Evolutionary conservation across 2,888 invertebrate species (phyloP).

Genomic region (Thymelicus lineola): DNA sequence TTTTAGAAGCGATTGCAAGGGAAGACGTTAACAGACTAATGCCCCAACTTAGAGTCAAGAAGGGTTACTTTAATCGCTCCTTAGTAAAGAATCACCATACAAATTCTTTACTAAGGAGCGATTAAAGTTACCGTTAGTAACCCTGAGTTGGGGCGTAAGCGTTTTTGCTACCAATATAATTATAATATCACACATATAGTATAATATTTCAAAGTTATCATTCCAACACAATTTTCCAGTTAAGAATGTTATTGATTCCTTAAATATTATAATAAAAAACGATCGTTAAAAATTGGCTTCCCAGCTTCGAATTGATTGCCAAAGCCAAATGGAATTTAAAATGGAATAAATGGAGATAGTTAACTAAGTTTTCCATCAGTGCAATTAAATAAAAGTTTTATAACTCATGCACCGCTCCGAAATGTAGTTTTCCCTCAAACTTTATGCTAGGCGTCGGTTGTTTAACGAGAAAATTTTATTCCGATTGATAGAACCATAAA

Average conservation of each 20-base stretch:
- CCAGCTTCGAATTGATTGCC: constrained; percentile 1
- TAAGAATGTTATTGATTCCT: neutral
- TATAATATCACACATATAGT: no score
- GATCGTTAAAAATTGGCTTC: constrained; percentile 20
- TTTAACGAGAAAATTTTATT: constrained; percentile 36
- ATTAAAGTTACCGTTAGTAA: no score
- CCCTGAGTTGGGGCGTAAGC: no score
- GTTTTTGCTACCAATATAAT: no score
- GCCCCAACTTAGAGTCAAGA: no score
- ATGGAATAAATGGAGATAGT: constrained; percentile 26
- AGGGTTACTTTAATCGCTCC: no score
- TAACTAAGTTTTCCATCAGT: constrained; percentile 32
- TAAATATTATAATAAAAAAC: neutral
- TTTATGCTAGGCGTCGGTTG: constrained; percentile 31
- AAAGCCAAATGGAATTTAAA: constrained; percentile 16
- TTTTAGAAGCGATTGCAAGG: no score
- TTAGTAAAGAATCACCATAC: no score
- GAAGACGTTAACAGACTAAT: no score
- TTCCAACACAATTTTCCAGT: neutral
- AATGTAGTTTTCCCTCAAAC: constrained; percentile 26
- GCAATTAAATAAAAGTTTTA: constrained; percentile 33
- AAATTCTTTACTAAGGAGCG: no score
- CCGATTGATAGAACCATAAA: constrained; percentile 33
- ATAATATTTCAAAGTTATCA: neutral
- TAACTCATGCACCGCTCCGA: constrained; percentile 18